Base-by-base conservation (phyloP, 2,113 vertebrate species). In the Eleginops maclovinus region DNA sequence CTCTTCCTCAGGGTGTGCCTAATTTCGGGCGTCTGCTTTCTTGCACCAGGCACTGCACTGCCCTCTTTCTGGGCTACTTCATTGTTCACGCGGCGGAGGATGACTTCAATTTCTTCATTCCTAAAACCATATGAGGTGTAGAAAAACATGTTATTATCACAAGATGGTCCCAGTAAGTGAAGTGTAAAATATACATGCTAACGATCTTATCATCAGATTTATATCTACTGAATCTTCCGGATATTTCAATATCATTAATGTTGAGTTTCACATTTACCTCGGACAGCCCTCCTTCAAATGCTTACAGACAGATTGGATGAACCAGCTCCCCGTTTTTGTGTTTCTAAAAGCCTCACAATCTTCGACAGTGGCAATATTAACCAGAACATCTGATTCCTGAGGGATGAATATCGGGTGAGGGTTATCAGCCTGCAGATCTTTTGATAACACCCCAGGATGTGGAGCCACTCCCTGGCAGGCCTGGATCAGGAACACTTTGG, bases 401-500 rank as follows among this genome's bases (percentile, higher is more conserved):
- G 96, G 96, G 50, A 95, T 69, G n/a, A 8, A 81, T 41, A 0
- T 14, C 15, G 60, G 67, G 59, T 40, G 6, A 26, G 13, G 5
- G 9, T 11, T 81, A 26, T 95, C 93, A 6, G 0, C 21, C 68
- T 83, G 62, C 4, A 79, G n/a, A 1, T 72, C 24, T 5, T 54
- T 2, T 10, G 11, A 1, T 69, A 92, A 3, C 12, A 96, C 90
- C 0, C 92, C 87, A 21, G 0, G 22, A 15, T 97, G 96, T 7
- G 0, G 70, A 21, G 63, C 14, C 0, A 4, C 0, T 10, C 96
- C 96, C 88, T 97, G 96, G 66, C 97, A 98, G 67, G 96, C 96
- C 87, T 98, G 97, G 86, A 98, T 95, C 72, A 98, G 95, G 91
- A 98, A 98, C 54, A 97, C 83, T 89, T 98, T 98, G 3, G 97